phyloP scores from a whole-genome alignment of 2,888 invertebrate species.

The Drepanosiphum platanoidis region DNA sequence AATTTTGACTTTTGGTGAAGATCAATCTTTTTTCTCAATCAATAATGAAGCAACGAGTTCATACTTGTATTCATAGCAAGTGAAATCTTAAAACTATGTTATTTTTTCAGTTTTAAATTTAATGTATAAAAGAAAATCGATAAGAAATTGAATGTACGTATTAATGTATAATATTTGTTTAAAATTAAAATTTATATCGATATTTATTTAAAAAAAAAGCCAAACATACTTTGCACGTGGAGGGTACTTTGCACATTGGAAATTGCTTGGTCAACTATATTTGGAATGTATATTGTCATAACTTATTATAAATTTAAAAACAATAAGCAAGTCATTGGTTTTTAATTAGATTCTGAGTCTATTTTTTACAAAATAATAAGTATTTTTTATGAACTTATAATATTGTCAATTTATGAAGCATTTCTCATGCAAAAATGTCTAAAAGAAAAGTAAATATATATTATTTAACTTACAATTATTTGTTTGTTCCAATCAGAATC shows the following conservation, averaged over 20 bases:
- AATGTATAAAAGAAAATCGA: constrained; percentile 26
- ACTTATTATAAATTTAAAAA: background rate
- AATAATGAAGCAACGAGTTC: background rate
- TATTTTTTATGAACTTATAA: background rate
- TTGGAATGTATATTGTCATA: background rate
- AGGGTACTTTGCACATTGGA: background rate
- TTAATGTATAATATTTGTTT: constrained; percentile 5
- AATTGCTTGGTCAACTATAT: background rate
- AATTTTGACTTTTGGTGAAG: too few relatives aligned
- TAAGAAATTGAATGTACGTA: constrained; percentile 39
- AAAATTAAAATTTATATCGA: background rate
- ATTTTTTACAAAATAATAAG: background rate
- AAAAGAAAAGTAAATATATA: too few relatives aligned
- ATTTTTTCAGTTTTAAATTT: constrained; percentile 45
- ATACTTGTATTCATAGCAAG: constrained; percentile 5
- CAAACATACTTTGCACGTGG: background rate
- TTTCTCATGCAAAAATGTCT: background rate
- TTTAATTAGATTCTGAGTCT: background rate
- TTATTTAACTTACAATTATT: background rate
- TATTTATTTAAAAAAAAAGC: constrained; percentile 18
- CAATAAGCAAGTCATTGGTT: background rate
- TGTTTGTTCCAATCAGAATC: background rate
- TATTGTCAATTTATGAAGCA: background rate
- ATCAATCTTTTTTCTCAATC: background rate
- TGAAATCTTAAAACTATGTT: constrained; percentile 16